Conservation (phyloP, 2,888 invertebrate species). For the Trissoscelio sp. region DNA sequence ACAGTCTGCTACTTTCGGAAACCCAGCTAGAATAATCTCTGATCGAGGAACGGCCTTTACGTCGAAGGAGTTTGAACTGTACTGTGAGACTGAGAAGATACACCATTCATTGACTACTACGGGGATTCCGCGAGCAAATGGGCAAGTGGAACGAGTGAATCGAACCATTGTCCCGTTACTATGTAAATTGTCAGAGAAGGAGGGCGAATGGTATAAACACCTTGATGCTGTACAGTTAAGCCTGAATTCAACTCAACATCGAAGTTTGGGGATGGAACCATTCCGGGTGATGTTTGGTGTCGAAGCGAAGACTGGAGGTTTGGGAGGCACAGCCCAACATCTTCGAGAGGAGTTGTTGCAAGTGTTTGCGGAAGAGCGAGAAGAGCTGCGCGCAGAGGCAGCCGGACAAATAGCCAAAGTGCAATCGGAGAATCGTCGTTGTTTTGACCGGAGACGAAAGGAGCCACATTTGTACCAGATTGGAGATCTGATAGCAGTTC, state of each 20-base stretch:
- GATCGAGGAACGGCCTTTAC: conserved; percentile 13
- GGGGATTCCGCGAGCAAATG: conserved; percentile 44
- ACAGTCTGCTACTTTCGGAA: conserved; percentile 6
- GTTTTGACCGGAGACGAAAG: not conserved
- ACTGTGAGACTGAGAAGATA: not conserved
- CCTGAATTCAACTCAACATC: conserved; percentile 65
- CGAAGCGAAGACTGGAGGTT: not conserved
- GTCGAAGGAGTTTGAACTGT: conserved; percentile 1
- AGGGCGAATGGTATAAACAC: conserved; percentile 67
- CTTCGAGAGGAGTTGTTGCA: not conserved
- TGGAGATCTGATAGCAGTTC: conserved; percentile 5
- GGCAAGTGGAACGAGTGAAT: conserved; percentile 31
- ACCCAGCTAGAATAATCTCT: not conserved
- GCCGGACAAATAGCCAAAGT: not conserved
- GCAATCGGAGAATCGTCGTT: not conserved
- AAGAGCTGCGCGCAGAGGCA: not conserved
- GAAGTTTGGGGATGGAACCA: conserved; percentile 66
- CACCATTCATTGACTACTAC: conserved; percentile 45
- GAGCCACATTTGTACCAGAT: not conserved
- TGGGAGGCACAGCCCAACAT: not conserved
- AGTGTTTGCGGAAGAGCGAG: conserved; percentile 32
- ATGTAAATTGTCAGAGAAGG: conserved; percentile 65
- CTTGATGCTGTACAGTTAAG: conserved; percentile 56
- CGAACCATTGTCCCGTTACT: conserved; percentile 64
- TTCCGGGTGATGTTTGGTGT: conserved; percentile 69